These are phyloP conservation scores for Euproctis similis DNA, from an alignment of 2,888 invertebrate species.

Conservation along the genomic window DNA sequence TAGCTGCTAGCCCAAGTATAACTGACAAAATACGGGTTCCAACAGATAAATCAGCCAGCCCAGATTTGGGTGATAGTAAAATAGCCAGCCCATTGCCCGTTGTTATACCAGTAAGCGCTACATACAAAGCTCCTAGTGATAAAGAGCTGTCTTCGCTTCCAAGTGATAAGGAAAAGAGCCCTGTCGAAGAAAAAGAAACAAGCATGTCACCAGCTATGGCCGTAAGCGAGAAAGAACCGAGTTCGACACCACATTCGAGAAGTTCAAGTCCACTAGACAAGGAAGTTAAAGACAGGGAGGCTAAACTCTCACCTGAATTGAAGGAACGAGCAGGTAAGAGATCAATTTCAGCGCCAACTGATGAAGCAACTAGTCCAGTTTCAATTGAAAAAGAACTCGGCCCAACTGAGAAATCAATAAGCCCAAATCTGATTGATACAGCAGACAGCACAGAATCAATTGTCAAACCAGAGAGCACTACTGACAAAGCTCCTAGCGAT, in stretches of 20 bases:
- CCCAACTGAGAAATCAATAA: conserved; percentile 1
- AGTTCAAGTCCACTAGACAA: background rate
- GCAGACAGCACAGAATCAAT: background rate
- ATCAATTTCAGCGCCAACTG: too few relatives aligned
- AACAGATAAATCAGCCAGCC: conserved; percentile 5
- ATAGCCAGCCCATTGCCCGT: too few relatives aligned
- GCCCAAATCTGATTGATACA: conserved; percentile 4
- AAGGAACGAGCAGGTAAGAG: too few relatives aligned
- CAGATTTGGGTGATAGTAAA: conserved; percentile 1
- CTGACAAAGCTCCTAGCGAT: background rate
- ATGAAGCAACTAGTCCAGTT: conserved; percentile 2
- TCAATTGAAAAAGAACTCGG: conserved; percentile 1
- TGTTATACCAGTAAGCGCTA: background rate
- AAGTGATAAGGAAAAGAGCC: conserved; percentile 5
- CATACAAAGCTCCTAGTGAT: background rate
- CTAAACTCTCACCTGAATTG: too few relatives aligned
- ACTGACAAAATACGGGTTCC: background rate
- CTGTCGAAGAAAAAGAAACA: too few relatives aligned
- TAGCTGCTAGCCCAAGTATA: conserved; percentile 3
- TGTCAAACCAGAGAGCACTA: too few relatives aligned
- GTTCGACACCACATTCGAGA: too few relatives aligned
- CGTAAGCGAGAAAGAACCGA: too few relatives aligned
- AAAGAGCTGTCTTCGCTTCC: conserved; percentile 2
- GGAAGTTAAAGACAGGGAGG: too few relatives aligned
- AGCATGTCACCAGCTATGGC: too few relatives aligned